Percentiles rank a stretch among this genome's conserved stretches.
Conservation (phyloP, 2,797 vertebrate species). For the Poeciliopsis infans region DNA sequence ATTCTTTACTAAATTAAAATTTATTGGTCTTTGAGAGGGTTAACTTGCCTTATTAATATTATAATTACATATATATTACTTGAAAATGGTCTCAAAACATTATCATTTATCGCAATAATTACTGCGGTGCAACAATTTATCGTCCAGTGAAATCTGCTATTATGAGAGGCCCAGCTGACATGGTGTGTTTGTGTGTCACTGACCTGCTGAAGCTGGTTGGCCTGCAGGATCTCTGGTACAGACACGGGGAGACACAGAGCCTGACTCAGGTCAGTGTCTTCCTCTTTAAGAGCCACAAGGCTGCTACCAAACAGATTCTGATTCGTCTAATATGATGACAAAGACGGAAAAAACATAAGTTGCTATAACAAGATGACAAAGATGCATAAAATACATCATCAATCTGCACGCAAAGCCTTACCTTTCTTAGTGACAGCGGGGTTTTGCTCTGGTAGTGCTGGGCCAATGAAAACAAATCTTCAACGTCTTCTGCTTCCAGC, state of each 20-base stretch:
- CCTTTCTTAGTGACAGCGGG: conserved; percentile 95
- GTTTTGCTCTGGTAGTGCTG: conserved; percentile 98
- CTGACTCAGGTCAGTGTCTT: conserved; percentile 95
- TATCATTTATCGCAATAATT: too few relatives aligned
- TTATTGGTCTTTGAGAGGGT: too few relatives aligned
- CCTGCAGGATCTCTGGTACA: conserved; percentile 97
- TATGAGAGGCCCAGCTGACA: background rate
- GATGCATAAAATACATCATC: background rate
- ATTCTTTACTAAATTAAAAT: too few relatives aligned
- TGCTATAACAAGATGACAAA: too few relatives aligned
- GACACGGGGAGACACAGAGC: conserved; percentile 94
- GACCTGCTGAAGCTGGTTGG: conserved; percentile 95
- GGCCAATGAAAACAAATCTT: conserved; percentile 94
- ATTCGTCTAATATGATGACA: conserved; percentile 86
- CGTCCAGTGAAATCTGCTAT: too few relatives aligned
- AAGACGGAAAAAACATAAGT: background rate
- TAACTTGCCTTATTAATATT: too few relatives aligned
- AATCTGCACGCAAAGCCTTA: conserved; percentile 55
- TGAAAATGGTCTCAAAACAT: too few relatives aligned
- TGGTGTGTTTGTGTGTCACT: background rate
- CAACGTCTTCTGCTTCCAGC: conserved; percentile 90
- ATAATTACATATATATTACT: too few relatives aligned
- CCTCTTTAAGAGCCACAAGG: conserved; percentile 94
- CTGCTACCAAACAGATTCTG: conserved; percentile 97
- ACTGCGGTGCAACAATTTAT: too few relatives aligned